phyloP scores from a whole-genome alignment of 2,888 invertebrate species.

The Eupsilia transversa region DNA sequence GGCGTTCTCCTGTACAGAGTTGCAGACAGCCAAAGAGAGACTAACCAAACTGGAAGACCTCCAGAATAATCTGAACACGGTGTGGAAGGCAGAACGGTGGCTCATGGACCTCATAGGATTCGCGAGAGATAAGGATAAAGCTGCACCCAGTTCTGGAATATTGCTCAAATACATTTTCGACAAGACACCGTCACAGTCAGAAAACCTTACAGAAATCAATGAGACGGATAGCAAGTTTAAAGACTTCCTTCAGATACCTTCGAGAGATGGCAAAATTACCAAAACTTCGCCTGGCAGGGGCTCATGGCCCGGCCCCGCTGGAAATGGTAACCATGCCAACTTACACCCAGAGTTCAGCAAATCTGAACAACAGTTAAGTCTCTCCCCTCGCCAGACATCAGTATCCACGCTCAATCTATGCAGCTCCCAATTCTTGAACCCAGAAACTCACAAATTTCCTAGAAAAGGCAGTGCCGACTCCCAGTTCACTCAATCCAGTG shows the following conservation, averaged over 20 bases:
- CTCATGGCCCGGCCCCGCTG: conserved; percentile 96
- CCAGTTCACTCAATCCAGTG: conserved; percentile 89
- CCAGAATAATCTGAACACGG: conserved; percentile 95
- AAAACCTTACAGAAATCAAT: conserved; percentile 82
- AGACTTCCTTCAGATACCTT: conserved; percentile 92
- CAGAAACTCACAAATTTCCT: conserved; percentile 83
- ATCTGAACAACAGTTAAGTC: conserved; percentile 94
- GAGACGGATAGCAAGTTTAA: conserved; percentile 86
- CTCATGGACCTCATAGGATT: conserved; percentile 98
- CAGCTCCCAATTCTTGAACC: conserved; percentile 90
- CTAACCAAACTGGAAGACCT: conserved; percentile 95
- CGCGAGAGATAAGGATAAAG: conserved; percentile 94
- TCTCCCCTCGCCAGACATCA: conserved; percentile 88
- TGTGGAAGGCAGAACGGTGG: conserved; percentile 99
- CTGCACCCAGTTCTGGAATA: conserved; percentile 86
- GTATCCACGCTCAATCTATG: conserved; percentile 88
- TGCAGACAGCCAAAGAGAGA: conserved; percentile 96
- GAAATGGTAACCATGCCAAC: conserved; percentile 88
- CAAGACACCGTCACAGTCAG: conserved; percentile 79
- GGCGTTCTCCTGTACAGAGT: conserved; percentile 97
- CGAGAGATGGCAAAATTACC: conserved; percentile 93
- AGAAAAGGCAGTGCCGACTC: conserved; percentile 91
- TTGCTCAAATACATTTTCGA: conserved; percentile 85
- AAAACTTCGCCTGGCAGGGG: conserved; percentile 95
- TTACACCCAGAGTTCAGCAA: conserved; percentile 94